Evolutionary conservation across 2,113 vertebrate species (phyloP), one percentile per base, ranked within the genome.

Genomic region (Takifugu flavidus): DNA sequence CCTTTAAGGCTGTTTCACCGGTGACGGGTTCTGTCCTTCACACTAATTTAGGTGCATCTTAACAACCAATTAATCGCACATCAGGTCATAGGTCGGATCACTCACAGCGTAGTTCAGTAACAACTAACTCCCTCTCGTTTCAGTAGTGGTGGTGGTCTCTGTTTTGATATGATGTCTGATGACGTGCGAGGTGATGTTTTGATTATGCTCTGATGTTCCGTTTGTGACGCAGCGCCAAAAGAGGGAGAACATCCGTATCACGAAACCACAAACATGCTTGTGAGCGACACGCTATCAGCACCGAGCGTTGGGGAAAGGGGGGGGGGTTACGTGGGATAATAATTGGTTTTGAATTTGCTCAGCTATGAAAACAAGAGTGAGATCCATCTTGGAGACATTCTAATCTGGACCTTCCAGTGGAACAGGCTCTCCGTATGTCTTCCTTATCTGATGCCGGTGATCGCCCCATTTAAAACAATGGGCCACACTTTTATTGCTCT

Each of bases 11-110:
- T 75, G 57, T 82, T 60, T 89, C 85, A 89, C 80, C 42, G 87
- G 91, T 91, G 91, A 82, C 68, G 82, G 72, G 67, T 77, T 85
- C 82, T 88, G 61, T 89, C 60, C 68, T 88, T 89, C 70, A 74
- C 66, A 90, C 90, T 91, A 87, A 90, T 86, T 59, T 87, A 90
- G 85, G 78, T 69, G 74, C 88, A 88, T 82, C 83, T 84, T 91
- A 90, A 90, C 88, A 78, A 63, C 50, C 25, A 78, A 77, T 72
- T 80, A 82, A 79, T 78, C 29, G 59, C 77, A 85, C 77, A 71
- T 74, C 54, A 57, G 60, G 74, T 61, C 0, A 29, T 79, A 70
- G 62, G 61, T 77, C 14, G 49, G 70, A 73, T 73, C 61, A 84
- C 83, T 88, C 84, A 79, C 79, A 50, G 80, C n/a, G 29, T 82